Evolutionary conservation across 2,888 invertebrate genomes (phyloP), one percentile per base, ranked within the genome.

Genomic region (Pristionchus mayeri): DNA sequence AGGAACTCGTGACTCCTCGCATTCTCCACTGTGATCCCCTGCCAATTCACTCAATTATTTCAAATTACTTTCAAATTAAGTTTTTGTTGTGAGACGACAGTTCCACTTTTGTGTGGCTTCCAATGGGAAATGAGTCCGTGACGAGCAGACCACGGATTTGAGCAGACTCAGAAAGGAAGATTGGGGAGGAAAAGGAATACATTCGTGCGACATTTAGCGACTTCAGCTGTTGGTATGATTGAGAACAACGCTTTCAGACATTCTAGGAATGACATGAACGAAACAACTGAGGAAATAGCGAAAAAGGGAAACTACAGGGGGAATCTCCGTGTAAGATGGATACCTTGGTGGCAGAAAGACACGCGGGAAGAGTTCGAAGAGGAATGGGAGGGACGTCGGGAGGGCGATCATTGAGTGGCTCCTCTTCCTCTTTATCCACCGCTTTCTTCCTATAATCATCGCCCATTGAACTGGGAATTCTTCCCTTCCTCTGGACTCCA

Each of bases 1-100:
- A 91, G 76, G 37, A 90, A 89, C 60, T 87, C 85, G 37, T 90
- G 86, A 24, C 86, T 86, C 16, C 84, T 86, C 81, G 88, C 87
- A 34, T 76, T 57, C 30, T 87, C 86, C 9, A 86, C 88, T n/a
- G 86, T 85, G 80, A 87, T 86, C 24, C 84, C 85, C 81, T 79
- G 37, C 1, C 37, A 54, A 7, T 27, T 63, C 13, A 24, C 4
- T 57, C 7, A 24, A 24, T 6, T 11, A 57, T 57, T 57, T 24
- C 7, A 57, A 21, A 24, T 57, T 11, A 57, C 21, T 11, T 11
- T 57, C 7, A 57, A 11, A 24, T 7, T 57, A 57, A 57, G 7
- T 7, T 57, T 11, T 24, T 57, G 21, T 44, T 44, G 63, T 3
- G 11, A 27, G 18, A 63, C 63, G 63, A 63, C 63, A 63, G 63